phyloP scores from a whole-genome alignment of 2,888 invertebrate genomes.

The Acleris emargana region DNA sequence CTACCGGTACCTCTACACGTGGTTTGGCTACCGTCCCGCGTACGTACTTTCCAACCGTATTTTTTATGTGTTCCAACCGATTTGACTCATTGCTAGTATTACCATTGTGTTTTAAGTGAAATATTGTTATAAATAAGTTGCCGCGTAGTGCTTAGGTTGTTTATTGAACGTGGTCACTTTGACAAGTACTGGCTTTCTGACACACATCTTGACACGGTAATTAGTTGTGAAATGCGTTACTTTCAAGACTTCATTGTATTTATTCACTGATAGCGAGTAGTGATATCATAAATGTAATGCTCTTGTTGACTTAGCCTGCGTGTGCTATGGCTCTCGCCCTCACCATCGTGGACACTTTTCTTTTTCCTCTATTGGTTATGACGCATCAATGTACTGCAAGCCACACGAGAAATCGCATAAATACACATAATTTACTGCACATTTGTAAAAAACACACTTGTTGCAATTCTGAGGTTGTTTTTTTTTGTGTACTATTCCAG shows the following conservation, averaged over 20 bases:
- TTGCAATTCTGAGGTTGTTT: slow-evolving; percentile 22
- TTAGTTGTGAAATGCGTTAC: slow-evolving; percentile 49
- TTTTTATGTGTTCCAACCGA: slow-evolving; percentile 53
- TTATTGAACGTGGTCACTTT: slow-evolving; percentile 78
- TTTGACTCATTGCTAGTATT: slow-evolving; percentile 48
- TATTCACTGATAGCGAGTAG: slow-evolving; percentile 30
- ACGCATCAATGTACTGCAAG: slow-evolving; percentile 65
- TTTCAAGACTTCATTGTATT: slow-evolving; percentile 41
- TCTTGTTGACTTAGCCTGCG: slow-evolving; percentile 25
- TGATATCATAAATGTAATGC: slow-evolving; percentile 25
- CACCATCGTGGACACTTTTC: slow-evolving; percentile 51
- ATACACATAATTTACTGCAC: slow-evolving; percentile 38
- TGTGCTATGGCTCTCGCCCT: slow-evolving; percentile 12
- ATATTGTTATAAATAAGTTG: slow-evolving; percentile 53
- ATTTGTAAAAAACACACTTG: slow-evolving; percentile 35
- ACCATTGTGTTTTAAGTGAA: slow-evolving; percentile 49
- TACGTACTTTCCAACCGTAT: slow-evolving; percentile 61
- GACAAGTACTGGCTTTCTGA: slow-evolving; percentile 71
- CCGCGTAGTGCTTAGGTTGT: slow-evolving; percentile 66
- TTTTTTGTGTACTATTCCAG: slow-evolving; percentile 7
- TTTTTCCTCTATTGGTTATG: slow-evolving; percentile 58
- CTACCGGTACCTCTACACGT: slow-evolving; percentile 80
- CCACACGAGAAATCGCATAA: slow-evolving; percentile 53
- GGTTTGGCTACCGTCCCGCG: slow-evolving; percentile 70
- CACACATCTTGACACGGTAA: slow-evolving; percentile 66